These are phyloP conservation scores for Halcyon badia DNA, from an alignment of 2,797 vertebrate genomes.

Conservation along the genomic window DNA sequence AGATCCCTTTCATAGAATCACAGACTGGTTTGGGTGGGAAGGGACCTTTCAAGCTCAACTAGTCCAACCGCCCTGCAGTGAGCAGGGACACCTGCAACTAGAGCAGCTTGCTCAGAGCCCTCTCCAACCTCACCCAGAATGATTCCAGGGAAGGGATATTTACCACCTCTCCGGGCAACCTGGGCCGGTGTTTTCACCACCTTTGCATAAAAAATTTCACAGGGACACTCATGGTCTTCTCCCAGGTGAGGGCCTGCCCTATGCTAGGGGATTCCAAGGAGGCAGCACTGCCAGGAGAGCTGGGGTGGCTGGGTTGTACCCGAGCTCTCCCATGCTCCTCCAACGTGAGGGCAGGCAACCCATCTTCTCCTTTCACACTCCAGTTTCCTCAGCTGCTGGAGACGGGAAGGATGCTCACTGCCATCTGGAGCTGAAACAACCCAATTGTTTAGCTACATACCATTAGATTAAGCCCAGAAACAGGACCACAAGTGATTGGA, in stretches of 20 bases:
- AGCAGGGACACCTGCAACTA: neutral
- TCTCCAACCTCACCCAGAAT: neutral
- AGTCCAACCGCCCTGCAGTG: neutral
- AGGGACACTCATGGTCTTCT: neutral
- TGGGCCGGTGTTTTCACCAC: neutral
- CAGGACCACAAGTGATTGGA: neutral
- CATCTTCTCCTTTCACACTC: neutral
- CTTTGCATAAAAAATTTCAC: neutral
- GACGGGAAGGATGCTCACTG: neutral
- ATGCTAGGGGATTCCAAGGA: neutral
- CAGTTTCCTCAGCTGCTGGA: neutral
- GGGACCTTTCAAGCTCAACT: neutral
- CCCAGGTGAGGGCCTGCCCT: neutral
- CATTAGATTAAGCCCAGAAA: neutral
- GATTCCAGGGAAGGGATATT: neutral
- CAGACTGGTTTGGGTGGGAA: neutral
- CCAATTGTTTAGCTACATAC: neutral
- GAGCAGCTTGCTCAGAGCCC: neutral
- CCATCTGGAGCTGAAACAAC: neutral
- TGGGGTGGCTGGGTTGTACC: neutral
- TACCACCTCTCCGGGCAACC: neutral
- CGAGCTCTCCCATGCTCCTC: neutral
- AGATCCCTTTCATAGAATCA: neutral
- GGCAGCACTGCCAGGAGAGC: neutral
- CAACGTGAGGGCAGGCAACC: neutral